Base-by-base conservation (phyloP, 2,113 vertebrate species). In the Azemiops feae region DNA sequence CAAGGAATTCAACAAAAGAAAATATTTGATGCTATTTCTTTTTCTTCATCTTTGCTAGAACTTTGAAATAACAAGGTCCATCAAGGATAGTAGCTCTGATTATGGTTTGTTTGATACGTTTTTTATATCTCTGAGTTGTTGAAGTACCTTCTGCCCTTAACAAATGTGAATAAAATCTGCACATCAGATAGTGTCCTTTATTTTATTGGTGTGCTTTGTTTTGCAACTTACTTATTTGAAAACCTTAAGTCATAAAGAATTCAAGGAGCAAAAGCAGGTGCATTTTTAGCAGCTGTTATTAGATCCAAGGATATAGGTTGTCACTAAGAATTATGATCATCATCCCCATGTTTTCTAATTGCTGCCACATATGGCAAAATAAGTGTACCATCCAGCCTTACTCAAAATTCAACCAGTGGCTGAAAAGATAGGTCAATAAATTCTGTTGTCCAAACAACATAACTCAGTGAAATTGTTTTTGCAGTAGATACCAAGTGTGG, bases 401-500 rank as follows among this genome's bases (percentile, higher is more conserved):
- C 93, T 85, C 57, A 57, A 93, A 91, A 20, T 89, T 57, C 88
- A 97, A 95, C 74, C 60, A 90, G 90, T 64, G 88, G 74, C 74
- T 94, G 95, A 95, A 94, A 93, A 95, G 55, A 94, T 85, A 81
- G 94, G 94, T 96, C 95, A 96, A 88, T 97, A 96, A 95, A 96
- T 96, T 95, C 45, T 58, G 2, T 94, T 96, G 95, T 96, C 96
- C 94, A 95, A 91, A 90, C 60, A 95, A 85, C 64, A 94, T 94
- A 95, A 95, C 20, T 97, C 96, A 95, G 93, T 95, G 93, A 95
- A 96, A 97, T 94, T 93, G 89, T 85, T 97, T 97, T 93, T 95
- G 92, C 90, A 95, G 91, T 86, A 94, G 27, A 50, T 94, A 96
- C 43, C 1, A 94, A 95, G 88, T 47, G 54, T 27, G 89, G 27